Conservation (phyloP, 2,888 invertebrate genomes). For the Macrophya annulata region DNA sequence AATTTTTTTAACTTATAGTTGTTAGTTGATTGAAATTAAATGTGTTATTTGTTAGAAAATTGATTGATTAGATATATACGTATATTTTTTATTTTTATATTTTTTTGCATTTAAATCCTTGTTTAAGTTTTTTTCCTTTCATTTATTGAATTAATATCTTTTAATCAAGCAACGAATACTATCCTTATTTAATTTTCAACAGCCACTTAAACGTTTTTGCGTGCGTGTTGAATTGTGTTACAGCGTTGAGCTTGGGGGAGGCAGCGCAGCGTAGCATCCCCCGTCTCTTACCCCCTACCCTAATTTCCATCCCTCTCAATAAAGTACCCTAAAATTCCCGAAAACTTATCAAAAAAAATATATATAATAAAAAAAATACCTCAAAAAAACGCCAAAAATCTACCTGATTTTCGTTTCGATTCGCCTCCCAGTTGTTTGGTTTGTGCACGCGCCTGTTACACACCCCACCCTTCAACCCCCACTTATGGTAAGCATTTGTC, state of each 20-base stretch:
- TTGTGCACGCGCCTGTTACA: slow-evolving; percentile 80
- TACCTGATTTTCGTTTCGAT: slow-evolving; percentile 78
- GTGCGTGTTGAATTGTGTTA: slow-evolving; percentile 79
- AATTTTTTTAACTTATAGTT: slow-evolving; percentile 33
- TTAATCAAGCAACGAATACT: slow-evolving; percentile 1
- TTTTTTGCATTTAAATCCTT: slow-evolving; percentile 16
- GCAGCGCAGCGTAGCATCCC: slow-evolving; percentile 79
- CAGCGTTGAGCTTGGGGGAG: slow-evolving; percentile 80
- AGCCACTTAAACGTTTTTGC: slow-evolving; percentile 76
- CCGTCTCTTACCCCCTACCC: slow-evolving; percentile 68
- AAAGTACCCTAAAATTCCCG: slow-evolving; percentile 64
- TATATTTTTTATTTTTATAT: too few relatives aligned
- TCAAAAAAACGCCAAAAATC: slow-evolving; percentile 74
- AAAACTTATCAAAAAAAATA: slow-evolving; percentile 64
- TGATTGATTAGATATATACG: slow-evolving; percentile 8
- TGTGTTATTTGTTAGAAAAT: slow-evolving; percentile 36
- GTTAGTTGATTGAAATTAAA: neutral
- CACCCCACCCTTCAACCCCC: slow-evolving; percentile 79
- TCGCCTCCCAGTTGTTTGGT: slow-evolving; percentile 76
- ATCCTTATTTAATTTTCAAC: slow-evolving; percentile 46
- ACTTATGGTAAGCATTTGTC: slow-evolving; percentile 79
- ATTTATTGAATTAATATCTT: neutral
- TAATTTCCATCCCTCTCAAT: slow-evolving; percentile 63
- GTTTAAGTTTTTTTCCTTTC: neutral
- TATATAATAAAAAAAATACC: slow-evolving; percentile 62